Evolutionary conservation across 2,113 vertebrate species (phyloP).

Genomic region (Poeciliopsis prolifica): DNA sequence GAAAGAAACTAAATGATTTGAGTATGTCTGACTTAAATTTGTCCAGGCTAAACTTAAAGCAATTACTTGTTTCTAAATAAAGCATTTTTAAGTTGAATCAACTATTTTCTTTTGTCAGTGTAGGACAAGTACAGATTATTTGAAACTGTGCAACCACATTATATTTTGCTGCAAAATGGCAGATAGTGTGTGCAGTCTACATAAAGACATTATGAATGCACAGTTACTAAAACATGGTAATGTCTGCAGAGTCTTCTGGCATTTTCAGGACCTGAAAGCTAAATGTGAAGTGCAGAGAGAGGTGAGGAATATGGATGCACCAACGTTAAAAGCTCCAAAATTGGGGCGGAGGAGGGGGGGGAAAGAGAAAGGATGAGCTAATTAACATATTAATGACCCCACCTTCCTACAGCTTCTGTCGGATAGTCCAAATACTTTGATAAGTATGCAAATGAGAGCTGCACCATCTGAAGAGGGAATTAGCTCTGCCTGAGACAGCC

Average conservation of each 20-base stretch:
- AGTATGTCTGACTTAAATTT: too few relatives aligned
- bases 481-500: constrained; percentile 72
- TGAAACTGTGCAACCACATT: not conserved
- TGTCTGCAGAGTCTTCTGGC: constrained; percentile 58
- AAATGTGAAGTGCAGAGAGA: constrained; percentile 50
- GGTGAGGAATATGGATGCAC: constrained; percentile 69
- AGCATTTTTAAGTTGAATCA: too few relatives aligned
- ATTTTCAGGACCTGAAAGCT: constrained; percentile 63
- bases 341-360: constrained; percentile 32
- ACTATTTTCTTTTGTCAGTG: too few relatives aligned
- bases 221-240: constrained; percentile 19
- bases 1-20: not conserved
- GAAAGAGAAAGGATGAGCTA: constrained; percentile 61
- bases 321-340: constrained; percentile 44
- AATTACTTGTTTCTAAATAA: too few relatives aligned
- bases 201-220: constrained; percentile 11
- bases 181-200: not conserved
- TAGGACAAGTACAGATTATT: not conserved
- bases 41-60: too few relatives aligned
- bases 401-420: constrained; percentile 83
- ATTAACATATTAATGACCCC: constrained; percentile 88
- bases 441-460: constrained; percentile 84
- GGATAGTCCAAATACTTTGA: constrained; percentile 85
- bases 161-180: not conserved
- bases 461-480: constrained; percentile 81